Evolutionary conservation across 2,113 vertebrate genomes (phyloP).

Genomic region (Oreocharis arfaki): DNA sequence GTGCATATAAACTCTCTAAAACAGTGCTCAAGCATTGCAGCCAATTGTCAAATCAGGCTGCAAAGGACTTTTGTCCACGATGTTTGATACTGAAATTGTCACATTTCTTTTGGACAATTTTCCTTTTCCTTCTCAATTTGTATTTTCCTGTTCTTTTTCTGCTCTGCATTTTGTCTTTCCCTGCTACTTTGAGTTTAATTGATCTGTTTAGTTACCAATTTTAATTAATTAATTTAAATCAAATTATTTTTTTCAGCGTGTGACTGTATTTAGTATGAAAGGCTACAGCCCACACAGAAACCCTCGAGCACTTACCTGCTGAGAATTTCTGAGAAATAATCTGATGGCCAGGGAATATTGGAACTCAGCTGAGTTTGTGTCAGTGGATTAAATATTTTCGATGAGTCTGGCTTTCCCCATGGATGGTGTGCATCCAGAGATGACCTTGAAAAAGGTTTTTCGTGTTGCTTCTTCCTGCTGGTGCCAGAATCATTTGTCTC

Average conservation of each 20-base stretch:
- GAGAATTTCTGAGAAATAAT: background rate
- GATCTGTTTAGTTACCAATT: background rate
- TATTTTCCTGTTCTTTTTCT: background rate
- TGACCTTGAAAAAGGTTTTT: background rate
- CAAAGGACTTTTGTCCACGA: background rate
- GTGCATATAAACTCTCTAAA: background rate
- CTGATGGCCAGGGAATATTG: background rate
- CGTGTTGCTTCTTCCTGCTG: background rate
- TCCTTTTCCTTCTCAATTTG: background rate
- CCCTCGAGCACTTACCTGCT: background rate
- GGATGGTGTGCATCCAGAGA: background rate
- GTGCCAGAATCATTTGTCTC: background rate
- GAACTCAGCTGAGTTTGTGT: background rate
- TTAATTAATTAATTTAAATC: background rate
- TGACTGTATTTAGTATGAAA: background rate
- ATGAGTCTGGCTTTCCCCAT: background rate
- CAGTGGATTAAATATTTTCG: background rate
- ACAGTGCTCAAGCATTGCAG: background rate
- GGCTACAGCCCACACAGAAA: background rate
- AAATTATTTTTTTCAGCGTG: background rate
- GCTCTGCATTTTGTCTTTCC: background rate
- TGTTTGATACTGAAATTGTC: background rate
- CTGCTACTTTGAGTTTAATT: background rate
- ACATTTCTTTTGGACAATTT: background rate
- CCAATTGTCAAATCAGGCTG: background rate